A percentile compares a stretch with the other conserved stretches of the same genome.
phyloP scores from a whole-genome alignment of 2,797 vertebrate species.

The Lutjanus campechanus region DNA sequence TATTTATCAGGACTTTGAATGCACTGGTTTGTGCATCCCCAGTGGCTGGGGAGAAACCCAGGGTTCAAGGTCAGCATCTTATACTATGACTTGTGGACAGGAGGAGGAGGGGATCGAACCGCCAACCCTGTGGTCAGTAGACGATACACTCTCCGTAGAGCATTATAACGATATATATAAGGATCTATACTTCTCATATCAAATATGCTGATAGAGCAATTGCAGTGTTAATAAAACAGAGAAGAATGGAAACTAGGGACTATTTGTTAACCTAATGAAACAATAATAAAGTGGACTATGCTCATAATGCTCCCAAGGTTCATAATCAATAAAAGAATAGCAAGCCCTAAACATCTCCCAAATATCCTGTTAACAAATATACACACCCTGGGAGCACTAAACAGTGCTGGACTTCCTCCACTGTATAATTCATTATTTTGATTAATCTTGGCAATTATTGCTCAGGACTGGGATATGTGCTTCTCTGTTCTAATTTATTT shows the following conservation, averaged over 20 bases:
- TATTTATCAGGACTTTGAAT: no score
- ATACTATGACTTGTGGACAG: no score
- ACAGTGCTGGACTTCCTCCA: conserved; percentile 43
- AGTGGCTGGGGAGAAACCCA: no score
- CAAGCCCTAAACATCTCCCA: conserved; percentile 37
- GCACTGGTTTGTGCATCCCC: no score
- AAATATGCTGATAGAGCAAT: conserved; percentile 1
- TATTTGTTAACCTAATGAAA: conserved; percentile 33
- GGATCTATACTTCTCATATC: conserved; percentile 11
- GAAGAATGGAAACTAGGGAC: not conserved
- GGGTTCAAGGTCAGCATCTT: no score
- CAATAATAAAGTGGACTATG: conserved; percentile 24
- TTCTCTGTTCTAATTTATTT: conserved; percentile 74
- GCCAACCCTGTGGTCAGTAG: no score
- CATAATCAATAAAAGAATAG: conserved; percentile 47
- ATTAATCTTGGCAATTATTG: conserved; percentile 69
- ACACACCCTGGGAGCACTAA: conserved; percentile 61
- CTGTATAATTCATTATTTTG: conserved; percentile 69
- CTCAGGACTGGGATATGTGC: conserved; percentile 51
- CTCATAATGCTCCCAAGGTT: conserved; percentile 26
- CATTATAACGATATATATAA: no score
- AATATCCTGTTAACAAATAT: conserved; percentile 59
- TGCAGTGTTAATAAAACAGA: not conserved
- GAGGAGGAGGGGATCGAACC: no score
- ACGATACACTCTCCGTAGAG: not conserved